These are phyloP conservation scores for Heliconius eleuchia DNA, from an alignment of 1,140 invertebrate species.

Conservation along the genomic window DNA sequence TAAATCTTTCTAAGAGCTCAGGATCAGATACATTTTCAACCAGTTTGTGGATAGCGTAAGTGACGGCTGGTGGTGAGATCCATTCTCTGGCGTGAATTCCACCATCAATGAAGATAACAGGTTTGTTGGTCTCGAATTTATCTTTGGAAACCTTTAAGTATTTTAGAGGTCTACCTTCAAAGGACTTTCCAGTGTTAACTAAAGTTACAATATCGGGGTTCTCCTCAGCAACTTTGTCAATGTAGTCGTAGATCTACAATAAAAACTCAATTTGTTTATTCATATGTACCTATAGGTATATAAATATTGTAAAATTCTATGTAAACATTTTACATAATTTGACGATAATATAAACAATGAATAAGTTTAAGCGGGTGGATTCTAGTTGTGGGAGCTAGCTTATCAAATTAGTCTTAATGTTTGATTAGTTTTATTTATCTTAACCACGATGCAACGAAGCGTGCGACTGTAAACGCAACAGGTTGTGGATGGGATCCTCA, in stretches of 20 bases:
- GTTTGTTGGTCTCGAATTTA: slow-evolving; percentile 75
- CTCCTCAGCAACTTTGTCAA: slow-evolving; percentile 72
- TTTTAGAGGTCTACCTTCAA: slow-evolving; percentile 78
- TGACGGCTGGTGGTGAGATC: slow-evolving; percentile 79
- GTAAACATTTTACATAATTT: not conserved
- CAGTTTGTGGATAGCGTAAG: slow-evolving; percentile 78
- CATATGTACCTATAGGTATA: too few relatives aligned
- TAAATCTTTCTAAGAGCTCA: slow-evolving; percentile 66
- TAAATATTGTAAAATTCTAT: too few relatives aligned
- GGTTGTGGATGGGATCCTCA: too few relatives aligned
- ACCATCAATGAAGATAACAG: slow-evolving; percentile 51
- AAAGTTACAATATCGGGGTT: slow-evolving; percentile 72
- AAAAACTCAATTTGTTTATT: too few relatives aligned
- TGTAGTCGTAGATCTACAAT: slow-evolving; percentile 75
- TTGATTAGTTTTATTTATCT: too few relatives aligned
- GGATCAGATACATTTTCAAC: slow-evolving; percentile 72
- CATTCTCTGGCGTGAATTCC: slow-evolving; percentile 83
- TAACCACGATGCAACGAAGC: too few relatives aligned
- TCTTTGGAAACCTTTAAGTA: slow-evolving; percentile 81
- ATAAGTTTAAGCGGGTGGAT: too few relatives aligned
- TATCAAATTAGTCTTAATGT: too few relatives aligned
- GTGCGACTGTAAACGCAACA: too few relatives aligned
- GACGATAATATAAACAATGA: not conserved
- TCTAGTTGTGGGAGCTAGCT: too few relatives aligned
- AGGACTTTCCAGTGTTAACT: slow-evolving; percentile 72